These are phyloP conservation scores for Rhinopomastus cyanomelas DNA, from an alignment of 2,113 vertebrate genomes.

Conservation along the genomic window DNA sequence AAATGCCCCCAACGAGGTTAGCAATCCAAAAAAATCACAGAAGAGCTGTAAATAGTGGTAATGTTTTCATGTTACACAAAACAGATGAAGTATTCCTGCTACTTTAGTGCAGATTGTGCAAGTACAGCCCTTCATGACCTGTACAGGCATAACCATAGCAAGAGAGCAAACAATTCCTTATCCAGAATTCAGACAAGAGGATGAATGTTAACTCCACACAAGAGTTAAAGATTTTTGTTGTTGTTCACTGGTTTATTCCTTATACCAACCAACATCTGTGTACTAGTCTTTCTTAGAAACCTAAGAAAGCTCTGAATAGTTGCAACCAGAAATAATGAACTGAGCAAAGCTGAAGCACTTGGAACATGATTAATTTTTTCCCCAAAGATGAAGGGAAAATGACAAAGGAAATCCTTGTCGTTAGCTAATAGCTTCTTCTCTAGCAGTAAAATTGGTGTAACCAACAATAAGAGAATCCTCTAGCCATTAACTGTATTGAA, in stretches of 20 bases:
- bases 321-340: neutral
- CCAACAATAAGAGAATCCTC: neutral
- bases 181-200: conserved; percentile 5
- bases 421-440: conserved; percentile 39
- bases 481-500: neutral
- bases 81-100: conserved; percentile 7
- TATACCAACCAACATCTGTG: neutral
- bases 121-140: conserved; percentile 23
- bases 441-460: neutral
- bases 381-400: conserved; percentile 15
- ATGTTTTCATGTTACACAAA: conserved; percentile 21
- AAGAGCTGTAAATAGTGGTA: neutral
- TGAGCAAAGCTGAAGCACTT: neutral
- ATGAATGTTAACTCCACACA: conserved; percentile 24
- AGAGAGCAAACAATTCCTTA: neutral
- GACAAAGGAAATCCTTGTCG: neutral
- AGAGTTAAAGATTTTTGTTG: neutral
- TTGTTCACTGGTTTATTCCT: neutral
- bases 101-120: conserved; percentile 34
- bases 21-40: neutral
- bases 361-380: neutral
- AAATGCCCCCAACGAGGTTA: neutral
- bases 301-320: neutral
- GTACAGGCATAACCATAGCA: conserved; percentile 14
- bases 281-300: conserved; percentile 7